phyloP scores from a whole-genome alignment of 37 sponge, comb jelly and placozoan genomes.

The Ephydatia muelleri region DNA sequence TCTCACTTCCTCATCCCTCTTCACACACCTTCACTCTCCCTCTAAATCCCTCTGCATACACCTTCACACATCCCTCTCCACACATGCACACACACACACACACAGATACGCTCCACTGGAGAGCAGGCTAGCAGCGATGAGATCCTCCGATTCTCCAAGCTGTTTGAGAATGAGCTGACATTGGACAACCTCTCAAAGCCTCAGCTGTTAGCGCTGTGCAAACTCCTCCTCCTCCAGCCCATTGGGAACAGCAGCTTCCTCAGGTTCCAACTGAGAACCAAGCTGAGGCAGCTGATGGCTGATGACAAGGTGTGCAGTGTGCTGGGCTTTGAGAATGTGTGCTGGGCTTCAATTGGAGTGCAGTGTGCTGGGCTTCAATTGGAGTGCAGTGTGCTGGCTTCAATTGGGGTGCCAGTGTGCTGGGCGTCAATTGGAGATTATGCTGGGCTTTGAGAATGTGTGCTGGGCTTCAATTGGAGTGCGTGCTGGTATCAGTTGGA shows the following conservation, averaged over 20 bases:
- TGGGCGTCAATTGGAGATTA: no score
- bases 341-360: neutral
- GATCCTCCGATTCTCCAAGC: slow-evolving; percentile 86
- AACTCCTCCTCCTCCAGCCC: slow-evolving; percentile 76
- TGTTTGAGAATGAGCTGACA: slow-evolving; percentile 95
- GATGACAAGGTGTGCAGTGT: slow-evolving; percentile 77
- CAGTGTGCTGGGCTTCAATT: no score
- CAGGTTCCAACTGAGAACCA: slow-evolving; percentile 88
- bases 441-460: slow-evolving; percentile 17
- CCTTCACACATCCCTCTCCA: neutral
- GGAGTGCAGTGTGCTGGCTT: no score
- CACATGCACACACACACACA: neutral
- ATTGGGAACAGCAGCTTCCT: slow-evolving; percentile 83
- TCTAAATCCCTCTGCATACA: neutral
- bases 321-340: slow-evolving; percentile 15
- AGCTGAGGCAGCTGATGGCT: slow-evolving; percentile 79
- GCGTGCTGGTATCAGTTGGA: no score
- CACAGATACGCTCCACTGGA: slow-evolving; percentile 82
- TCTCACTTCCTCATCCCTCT: neutral
- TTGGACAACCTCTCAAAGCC: slow-evolving; percentile 82
- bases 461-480: neutral
- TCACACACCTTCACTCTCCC: neutral
- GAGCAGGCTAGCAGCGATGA: slow-evolving; percentile 83
- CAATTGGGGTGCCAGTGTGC: no score
- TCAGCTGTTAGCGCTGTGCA: slow-evolving; percentile 72